phyloP scores from a whole-genome alignment of 2,888 invertebrate species.

The Cephus runcator region DNA sequence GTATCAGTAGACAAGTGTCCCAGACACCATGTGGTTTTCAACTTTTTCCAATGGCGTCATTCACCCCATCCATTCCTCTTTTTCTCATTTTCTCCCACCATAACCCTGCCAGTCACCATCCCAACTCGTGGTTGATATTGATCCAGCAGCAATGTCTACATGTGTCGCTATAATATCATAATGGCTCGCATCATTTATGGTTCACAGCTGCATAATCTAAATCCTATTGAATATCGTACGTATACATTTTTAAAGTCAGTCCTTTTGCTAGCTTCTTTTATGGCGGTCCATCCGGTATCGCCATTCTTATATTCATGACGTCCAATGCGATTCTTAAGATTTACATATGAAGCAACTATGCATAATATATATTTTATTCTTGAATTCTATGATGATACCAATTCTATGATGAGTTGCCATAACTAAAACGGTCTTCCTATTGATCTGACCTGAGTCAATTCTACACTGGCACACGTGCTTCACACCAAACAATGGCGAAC shows the following conservation, averaged over 20 bases:
- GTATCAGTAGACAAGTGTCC: neutral
- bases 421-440: neutral
- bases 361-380: neutral
- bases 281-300: neutral
- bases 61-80: neutral
- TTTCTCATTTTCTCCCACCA: neutral
- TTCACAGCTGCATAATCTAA: neutral
- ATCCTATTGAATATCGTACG: neutral
- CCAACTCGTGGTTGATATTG: neutral
- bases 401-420: neutral
- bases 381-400: too few relatives aligned
- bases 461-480: neutral
- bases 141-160: neutral
- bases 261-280: neutral
- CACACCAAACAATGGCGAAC: neutral
- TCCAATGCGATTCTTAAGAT: neutral
- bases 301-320: neutral
- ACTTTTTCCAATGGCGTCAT: neutral
- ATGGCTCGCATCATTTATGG: neutral
- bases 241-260: neutral
- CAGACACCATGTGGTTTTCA: neutral
- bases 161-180: neutral
- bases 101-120: neutral
- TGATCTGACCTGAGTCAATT: neutral
- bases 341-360: neutral